A percentile compares a stretch with the other conserved stretches of the same genome.
These are phyloP conservation scores for Cyclophora punctaria DNA, from an alignment of 2,888 invertebrate species.

Conservation along the genomic window DNA sequence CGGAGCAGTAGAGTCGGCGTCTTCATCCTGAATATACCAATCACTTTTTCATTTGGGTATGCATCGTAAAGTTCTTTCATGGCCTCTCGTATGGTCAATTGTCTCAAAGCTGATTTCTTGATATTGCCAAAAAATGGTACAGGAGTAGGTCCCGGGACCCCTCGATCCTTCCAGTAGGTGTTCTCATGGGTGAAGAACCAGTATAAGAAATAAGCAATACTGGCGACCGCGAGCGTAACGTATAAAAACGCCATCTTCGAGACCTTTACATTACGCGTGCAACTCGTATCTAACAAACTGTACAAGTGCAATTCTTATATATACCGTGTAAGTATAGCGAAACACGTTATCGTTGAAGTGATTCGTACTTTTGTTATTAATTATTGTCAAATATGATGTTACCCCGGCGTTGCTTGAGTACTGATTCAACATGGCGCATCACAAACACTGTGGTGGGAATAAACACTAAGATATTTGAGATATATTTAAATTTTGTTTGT, in stretches of 20 bases:
- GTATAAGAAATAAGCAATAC: slow-evolving; percentile 17
- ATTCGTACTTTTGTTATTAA: no score
- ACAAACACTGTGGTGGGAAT: no score
- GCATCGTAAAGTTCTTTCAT: slow-evolving; percentile 31
- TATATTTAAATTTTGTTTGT: no score
- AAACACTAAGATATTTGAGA: no score
- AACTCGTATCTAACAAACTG: no score
- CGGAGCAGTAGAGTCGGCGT: slow-evolving; percentile 35
- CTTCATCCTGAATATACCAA: slow-evolving; percentile 42
- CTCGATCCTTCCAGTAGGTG: slow-evolving; percentile 37
- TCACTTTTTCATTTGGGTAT: slow-evolving; percentile 40
- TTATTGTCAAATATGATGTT: no score
- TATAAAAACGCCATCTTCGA: slow-evolving; percentile 8
- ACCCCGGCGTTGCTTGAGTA: no score
- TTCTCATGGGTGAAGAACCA: slow-evolving; percentile 36
- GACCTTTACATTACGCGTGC: no score
- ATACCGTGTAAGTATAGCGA: no score
- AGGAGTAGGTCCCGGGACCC: slow-evolving; percentile 34
- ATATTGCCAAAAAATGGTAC: slow-evolving; percentile 35
- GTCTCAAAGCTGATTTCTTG: slow-evolving; percentile 23
- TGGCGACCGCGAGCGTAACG: slow-evolving; percentile 7
- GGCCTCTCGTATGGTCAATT: slow-evolving; percentile 21
- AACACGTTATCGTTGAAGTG: no score
- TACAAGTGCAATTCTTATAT: no score
- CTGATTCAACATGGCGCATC: no score